phyloP scores from a whole-genome alignment of 2,888 invertebrate species.

The Punctoribates punctum region DNA sequence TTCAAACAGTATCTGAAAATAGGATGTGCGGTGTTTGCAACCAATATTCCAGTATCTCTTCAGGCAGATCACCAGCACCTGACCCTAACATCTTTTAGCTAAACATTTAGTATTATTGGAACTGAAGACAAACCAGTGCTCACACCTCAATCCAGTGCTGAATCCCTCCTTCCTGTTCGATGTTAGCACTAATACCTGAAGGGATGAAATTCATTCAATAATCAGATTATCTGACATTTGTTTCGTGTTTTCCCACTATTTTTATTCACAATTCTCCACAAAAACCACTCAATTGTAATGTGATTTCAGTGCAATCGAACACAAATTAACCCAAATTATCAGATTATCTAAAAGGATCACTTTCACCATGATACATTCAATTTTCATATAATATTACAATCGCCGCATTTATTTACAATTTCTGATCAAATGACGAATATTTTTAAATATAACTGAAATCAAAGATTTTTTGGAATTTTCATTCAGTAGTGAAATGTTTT shows the following conservation, averaged over 20 bases:
- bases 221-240: neutral
- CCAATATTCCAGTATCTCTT: constrained; percentile 9
- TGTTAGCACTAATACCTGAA: constrained; percentile 21
- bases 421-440: no score
- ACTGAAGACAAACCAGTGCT: constrained; percentile 35
- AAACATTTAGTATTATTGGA: constrained; percentile 25
- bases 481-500: no score
- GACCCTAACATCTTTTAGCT: constrained; percentile 20
- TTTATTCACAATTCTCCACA: neutral
- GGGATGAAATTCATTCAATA: neutral
- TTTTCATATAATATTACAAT: no score
- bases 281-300: no score
- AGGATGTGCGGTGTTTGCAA: neutral
- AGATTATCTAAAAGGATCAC: no score
- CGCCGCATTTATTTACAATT: no score
- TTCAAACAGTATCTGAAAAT: neutral
- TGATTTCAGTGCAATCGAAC: no score
- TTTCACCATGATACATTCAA: no score
- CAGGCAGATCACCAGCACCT: constrained; percentile 22
- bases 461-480: no score
- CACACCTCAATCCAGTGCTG: constrained; percentile 36
- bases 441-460: no score
- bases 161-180: constrained; percentile 33
- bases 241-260: neutral
- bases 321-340: no score